These are phyloP conservation scores for Pterocles burchelli DNA, from an alignment of 2,113 vertebrate species.

Conservation along the genomic window DNA sequence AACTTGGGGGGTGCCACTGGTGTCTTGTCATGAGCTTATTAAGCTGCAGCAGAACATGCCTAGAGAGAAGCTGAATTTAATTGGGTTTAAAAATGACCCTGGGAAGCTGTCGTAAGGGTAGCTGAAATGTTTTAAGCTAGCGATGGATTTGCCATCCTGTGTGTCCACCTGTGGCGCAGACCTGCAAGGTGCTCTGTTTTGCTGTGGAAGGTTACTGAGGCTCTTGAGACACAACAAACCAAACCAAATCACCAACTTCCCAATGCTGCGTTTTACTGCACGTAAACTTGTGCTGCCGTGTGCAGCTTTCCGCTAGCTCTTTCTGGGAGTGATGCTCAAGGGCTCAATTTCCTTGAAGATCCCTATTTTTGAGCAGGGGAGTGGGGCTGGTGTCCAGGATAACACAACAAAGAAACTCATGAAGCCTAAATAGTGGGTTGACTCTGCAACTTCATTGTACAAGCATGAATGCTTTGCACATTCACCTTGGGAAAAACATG, in stretches of 20 bases:
- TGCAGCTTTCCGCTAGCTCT: not conserved
- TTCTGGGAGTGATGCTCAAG: not conserved
- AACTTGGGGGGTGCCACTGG: not conserved
- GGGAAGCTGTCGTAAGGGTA: not conserved
- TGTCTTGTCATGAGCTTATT: not conserved
- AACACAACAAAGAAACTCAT: not conserved
- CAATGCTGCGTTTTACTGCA: not conserved
- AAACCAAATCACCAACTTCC: not conserved
- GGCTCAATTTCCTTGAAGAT: not conserved
- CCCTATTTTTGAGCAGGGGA: not conserved
- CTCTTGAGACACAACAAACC: not conserved
- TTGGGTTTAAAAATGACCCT: not conserved
- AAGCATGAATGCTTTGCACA: not conserved
- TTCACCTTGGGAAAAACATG: not conserved
- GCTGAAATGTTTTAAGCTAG: not conserved
- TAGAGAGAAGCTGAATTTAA: not conserved
- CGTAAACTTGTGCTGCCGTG: not conserved
- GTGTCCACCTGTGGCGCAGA: not conserved
- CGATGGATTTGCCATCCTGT: not conserved
- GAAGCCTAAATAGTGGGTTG: not conserved
- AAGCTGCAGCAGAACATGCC: not conserved
- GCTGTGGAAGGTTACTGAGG: not conserved
- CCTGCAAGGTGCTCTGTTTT: not conserved
- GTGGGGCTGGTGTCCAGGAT: not conserved
- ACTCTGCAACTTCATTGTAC: not conserved